These are phyloP conservation scores for Temnothorax unifasciatus DNA, from an alignment of 2,888 invertebrate species.

Conservation along the genomic window DNA sequence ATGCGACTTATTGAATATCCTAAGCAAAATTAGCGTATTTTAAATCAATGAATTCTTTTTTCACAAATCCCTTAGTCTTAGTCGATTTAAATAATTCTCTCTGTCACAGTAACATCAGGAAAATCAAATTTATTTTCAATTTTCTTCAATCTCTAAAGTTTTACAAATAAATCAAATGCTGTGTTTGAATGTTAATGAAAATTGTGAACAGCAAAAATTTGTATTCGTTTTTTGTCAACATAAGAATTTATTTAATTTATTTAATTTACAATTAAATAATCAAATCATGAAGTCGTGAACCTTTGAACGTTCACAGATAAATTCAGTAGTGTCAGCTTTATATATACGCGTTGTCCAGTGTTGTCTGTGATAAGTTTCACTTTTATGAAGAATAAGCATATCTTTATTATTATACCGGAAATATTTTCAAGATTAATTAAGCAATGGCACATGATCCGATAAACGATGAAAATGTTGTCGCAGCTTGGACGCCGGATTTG, in stretches of 20 bases:
- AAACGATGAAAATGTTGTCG: background rate
- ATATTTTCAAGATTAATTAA: background rate
- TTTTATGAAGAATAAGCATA: background rate
- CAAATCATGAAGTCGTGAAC: too few relatives aligned
- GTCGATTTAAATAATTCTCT: background rate
- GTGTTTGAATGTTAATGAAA: too few relatives aligned
- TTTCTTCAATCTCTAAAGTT: background rate
- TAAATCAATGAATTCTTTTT: background rate
- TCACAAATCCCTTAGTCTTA: background rate
- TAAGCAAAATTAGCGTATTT: background rate
- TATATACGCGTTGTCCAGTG: background rate
- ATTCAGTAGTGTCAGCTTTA: background rate
- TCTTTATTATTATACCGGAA: background rate
- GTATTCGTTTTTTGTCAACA: too few relatives aligned
- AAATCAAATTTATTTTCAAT: background rate
- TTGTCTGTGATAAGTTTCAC: background rate
- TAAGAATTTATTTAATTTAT: too few relatives aligned
- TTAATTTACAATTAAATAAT: too few relatives aligned
- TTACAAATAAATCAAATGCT: background rate
- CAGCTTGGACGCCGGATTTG: slow-evolving; percentile 70
- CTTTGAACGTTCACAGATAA: background rate
- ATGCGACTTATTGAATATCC: background rate
- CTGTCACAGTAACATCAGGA: background rate
- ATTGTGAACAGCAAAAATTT: too few relatives aligned
- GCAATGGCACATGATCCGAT: background rate